These are phyloP conservation scores for Volucella inflata DNA, from an alignment of 2,888 invertebrate species.

Conservation along the genomic window DNA sequence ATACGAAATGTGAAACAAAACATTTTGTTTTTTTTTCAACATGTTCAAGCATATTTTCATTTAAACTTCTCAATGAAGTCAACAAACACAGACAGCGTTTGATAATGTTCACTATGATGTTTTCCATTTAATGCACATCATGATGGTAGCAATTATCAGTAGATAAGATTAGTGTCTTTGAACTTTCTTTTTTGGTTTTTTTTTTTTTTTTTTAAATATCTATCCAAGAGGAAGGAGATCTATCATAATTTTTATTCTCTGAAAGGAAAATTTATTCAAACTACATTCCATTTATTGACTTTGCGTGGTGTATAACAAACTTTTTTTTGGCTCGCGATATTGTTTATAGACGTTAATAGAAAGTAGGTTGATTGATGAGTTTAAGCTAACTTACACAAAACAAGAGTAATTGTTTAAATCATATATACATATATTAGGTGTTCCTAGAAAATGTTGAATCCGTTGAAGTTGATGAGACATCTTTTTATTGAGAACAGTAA, in stretches of 20 bases:
- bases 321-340: neutral
- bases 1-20: neutral
- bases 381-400: neutral
- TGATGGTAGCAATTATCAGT: neutral
- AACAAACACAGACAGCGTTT: no score
- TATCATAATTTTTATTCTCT: no score
- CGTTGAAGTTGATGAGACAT: no score
- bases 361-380: neutral
- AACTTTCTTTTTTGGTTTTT: neutral
- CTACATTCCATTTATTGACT: no score
- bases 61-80: no score
- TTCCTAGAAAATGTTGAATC: neutral
- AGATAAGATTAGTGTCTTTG: conserved; percentile 1
- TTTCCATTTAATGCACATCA: no score
- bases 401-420: neutral
- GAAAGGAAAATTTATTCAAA: no score
- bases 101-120: no score
- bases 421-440: neutral
- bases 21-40: no score
- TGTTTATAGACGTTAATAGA: neutral
- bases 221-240: no score
- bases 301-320: neutral
- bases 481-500: no score
- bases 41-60: no score
- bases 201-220: neutral